Conservation (phyloP, 2,888 invertebrate genomes). For the Masnerella sp. region DNA sequence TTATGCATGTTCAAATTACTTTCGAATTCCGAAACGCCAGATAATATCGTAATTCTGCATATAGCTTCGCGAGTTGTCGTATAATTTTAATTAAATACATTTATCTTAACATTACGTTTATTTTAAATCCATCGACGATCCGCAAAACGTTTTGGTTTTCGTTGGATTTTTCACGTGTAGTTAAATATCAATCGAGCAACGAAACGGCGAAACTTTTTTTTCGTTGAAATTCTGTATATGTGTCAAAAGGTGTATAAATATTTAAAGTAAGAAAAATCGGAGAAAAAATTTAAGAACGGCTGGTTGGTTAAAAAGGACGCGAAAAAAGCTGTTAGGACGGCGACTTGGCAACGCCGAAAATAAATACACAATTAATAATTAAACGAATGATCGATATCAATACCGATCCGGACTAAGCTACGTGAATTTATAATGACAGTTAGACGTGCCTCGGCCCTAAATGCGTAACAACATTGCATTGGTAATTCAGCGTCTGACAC, state of each 20-base stretch:
- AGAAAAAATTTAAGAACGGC: too few relatives aligned
- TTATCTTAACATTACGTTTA: neutral
- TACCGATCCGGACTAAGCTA: slow-evolving; percentile 33
- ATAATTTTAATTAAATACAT: neutral
- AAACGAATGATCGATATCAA: slow-evolving; percentile 51
- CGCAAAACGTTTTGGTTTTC: too few relatives aligned
- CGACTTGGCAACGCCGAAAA: slow-evolving; percentile 13
- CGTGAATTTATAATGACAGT: slow-evolving; percentile 40
- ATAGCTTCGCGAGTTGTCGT: too few relatives aligned
- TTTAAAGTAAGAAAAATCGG: neutral
- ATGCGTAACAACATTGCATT: slow-evolving; percentile 52
- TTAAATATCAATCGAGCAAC: neutral
- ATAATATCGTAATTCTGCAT: too few relatives aligned
- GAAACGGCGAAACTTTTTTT: neutral
- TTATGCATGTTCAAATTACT: too few relatives aligned
- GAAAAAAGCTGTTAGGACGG: neutral
- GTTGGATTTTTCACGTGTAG: neutral
- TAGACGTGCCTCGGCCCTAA: slow-evolving; percentile 54
- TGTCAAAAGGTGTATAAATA: neutral
- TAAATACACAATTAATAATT: slow-evolving; percentile 47
- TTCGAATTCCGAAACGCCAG: too few relatives aligned
- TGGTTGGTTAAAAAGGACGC: too few relatives aligned
- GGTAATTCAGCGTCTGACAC: slow-evolving; percentile 56
- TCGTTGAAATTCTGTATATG: neutral
- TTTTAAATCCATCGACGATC: too few relatives aligned